Evolutionary conservation across 2,113 vertebrate species (phyloP).

Genomic region (Mastomys natalensis): DNA sequence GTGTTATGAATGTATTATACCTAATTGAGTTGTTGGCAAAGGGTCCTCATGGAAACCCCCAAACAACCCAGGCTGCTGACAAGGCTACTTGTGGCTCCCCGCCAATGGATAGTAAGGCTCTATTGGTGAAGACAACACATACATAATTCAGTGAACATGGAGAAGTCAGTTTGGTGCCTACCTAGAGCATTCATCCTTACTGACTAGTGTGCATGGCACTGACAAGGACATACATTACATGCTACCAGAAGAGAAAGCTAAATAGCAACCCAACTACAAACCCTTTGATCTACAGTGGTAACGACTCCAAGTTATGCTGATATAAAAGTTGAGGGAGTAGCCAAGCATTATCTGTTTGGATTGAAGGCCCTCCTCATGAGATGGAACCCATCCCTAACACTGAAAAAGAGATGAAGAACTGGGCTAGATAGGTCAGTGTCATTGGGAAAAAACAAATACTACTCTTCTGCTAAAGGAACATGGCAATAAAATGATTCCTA

Average conservation of each 20-base stretch:
- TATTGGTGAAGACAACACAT: background rate
- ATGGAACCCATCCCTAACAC: background rate
- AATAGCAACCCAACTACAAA: background rate
- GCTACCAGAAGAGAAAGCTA: background rate
- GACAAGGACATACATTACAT: background rate
- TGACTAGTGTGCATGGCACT: background rate
- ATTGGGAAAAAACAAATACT: background rate
- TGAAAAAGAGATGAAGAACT: background rate
- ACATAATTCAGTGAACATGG: background rate
- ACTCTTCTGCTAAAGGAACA: background rate
- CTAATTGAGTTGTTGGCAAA: background rate
- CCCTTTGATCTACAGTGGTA: background rate
- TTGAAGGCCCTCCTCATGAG: background rate
- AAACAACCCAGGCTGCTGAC: background rate
- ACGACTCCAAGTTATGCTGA: background rate
- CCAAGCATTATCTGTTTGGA: background rate
- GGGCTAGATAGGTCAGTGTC: background rate
- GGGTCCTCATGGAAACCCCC: background rate
- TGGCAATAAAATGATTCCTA: background rate
- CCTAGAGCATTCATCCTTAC: background rate
- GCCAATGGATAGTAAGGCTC: background rate
- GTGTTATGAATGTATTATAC: background rate
- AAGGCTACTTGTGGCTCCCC: background rate
- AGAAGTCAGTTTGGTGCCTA: background rate
- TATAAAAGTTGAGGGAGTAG: background rate